Conservation (phyloP, 1,140 invertebrate genomes). For the Hestina assimilis region DNA sequence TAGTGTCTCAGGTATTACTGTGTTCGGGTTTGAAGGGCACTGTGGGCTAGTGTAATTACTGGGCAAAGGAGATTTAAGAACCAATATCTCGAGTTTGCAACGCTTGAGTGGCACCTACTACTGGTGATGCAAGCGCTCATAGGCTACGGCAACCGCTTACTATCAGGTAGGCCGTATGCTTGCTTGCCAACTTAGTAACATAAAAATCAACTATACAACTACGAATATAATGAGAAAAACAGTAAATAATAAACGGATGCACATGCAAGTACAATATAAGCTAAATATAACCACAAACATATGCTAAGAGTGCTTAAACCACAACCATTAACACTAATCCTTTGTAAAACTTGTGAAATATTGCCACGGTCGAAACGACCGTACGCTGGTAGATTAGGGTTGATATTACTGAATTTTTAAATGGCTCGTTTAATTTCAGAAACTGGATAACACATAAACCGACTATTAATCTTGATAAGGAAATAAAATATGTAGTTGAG, state of each 20-base stretch:
- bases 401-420: constrained; percentile 35
- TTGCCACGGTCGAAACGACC: constrained; percentile 20
- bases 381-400: constrained; percentile 27
- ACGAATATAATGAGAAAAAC: too few species aligned
- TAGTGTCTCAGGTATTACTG: too few species aligned
- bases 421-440: constrained; percentile 47
- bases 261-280: background rate
- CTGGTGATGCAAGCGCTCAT: too few species aligned
- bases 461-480: constrained; percentile 49
- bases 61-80: too few species aligned
- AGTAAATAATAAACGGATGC: background rate
- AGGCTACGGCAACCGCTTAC: too few species aligned
- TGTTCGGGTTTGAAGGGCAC: too few species aligned
- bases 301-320: constrained; percentile 47
- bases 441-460: constrained; percentile 39
- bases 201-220: too few species aligned
- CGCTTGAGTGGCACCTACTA: too few species aligned
- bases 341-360: constrained; percentile 40
- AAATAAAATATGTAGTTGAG: constrained; percentile 18
- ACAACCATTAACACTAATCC: constrained; percentile 53
- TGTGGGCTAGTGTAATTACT: too few species aligned
- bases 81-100: too few species aligned
- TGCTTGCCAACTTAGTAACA: too few species aligned
- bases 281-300: constrained; percentile 43
- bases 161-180: too few species aligned